A percentile compares a stretch with the other conserved stretches of the same genome.
These are phyloP conservation scores for Platysternon megacephalum DNA, from an alignment of 2,113 vertebrate genomes.

Conservation along the genomic window DNA sequence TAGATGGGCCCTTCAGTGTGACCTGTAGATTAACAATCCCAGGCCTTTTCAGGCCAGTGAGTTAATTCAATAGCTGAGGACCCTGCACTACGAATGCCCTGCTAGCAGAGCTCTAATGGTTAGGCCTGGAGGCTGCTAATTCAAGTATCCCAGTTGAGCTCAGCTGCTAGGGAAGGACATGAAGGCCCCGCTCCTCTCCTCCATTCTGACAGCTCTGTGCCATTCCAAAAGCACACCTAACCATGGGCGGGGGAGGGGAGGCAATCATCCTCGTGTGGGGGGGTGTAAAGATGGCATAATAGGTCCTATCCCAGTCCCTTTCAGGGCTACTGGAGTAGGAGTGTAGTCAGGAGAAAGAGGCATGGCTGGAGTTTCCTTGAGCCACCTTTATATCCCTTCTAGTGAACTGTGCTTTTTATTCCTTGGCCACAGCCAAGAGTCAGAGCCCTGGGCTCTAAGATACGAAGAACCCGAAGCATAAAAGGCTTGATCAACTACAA, in stretches of 20 bases:
- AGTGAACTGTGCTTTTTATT: neutral
- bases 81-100: neutral
- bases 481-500: neutral
- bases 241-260: too few relatives aligned
- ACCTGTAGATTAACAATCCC: neutral
- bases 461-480: neutral
- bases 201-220: neutral
- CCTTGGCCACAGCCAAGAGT: neutral
- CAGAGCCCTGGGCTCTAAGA: neutral
- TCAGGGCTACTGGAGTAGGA: neutral
- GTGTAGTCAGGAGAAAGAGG: neutral
- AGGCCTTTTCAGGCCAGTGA: neutral
- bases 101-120: neutral
- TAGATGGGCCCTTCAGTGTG: neutral
- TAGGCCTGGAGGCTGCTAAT: neutral
- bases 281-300: neutral
- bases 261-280: neutral
- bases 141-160: neutral
- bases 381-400: neutral
- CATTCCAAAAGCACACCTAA: neutral
- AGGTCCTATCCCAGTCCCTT: neutral
- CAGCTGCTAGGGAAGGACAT: neutral
- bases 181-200: neutral
- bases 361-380: neutral
- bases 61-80: neutral